phyloP scores from a whole-genome alignment of 2,113 vertebrate genomes.

The Hylia prasina region DNA sequence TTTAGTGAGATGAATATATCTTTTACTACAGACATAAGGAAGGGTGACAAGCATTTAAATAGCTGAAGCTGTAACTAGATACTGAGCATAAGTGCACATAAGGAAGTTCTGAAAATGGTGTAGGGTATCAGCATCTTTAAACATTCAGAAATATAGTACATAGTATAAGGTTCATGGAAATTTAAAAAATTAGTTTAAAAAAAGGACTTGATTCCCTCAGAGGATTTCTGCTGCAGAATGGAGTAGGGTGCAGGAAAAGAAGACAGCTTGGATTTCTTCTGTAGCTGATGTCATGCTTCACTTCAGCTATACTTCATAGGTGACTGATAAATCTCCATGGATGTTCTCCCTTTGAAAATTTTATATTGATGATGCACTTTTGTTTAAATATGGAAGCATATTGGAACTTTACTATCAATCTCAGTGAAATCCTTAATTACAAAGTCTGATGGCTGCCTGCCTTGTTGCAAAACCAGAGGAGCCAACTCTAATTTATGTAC shows the following conservation, averaged over 20 bases:
- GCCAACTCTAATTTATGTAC: constrained; percentile 54
- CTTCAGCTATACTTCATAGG: neutral
- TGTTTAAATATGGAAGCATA: constrained; percentile 22
- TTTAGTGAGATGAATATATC: neutral
- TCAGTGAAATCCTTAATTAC: constrained; percentile 48
- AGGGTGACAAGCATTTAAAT: neutral
- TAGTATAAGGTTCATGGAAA: neutral
- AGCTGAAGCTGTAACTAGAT: neutral
- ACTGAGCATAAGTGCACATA: neutral
- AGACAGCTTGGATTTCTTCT: neutral
- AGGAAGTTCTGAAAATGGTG: neutral
- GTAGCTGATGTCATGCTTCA: neutral
- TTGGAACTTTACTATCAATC: constrained; percentile 24
- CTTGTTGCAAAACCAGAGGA: constrained; percentile 20
- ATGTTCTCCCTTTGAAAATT: neutral
- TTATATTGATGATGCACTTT: neutral
- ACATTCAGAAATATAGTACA: neutral
- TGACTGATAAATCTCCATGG: neutral
- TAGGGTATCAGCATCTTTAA: neutral
- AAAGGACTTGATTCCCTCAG: neutral
- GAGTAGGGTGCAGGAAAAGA: neutral
- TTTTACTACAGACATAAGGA: neutral
- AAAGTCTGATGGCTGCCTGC: constrained; percentile 50
- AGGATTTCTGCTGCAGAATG: neutral
- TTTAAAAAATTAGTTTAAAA: neutral